phyloP scores from a whole-genome alignment of 2,113 vertebrate species.

The Phalacrocorax aristotelis region DNA sequence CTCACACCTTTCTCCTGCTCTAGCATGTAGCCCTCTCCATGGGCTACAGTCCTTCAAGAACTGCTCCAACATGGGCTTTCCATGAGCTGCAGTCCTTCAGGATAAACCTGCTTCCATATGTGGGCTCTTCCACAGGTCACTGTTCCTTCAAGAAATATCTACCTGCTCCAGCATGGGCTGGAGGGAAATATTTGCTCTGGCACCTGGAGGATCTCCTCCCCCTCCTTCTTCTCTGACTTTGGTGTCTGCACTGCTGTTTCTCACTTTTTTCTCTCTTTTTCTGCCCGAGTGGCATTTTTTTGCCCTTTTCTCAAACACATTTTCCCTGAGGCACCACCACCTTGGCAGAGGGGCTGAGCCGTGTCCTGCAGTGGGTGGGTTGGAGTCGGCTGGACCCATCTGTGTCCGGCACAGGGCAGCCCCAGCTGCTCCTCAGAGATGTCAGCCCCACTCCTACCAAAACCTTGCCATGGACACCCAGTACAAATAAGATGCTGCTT shows the following conservation, averaged over 20 bases:
- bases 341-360: neutral
- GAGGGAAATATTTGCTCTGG: neutral
- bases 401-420: too few species aligned
- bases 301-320: neutral
- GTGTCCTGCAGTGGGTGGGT: fast-evolving
- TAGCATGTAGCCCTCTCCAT: neutral
- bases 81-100: neutral
- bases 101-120: neutral
- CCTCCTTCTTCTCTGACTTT: neutral
- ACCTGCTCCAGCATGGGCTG: neutral
- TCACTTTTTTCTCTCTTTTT: neutral
- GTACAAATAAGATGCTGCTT: neutral
- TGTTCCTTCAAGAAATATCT: neutral
- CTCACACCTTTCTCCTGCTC: neutral
- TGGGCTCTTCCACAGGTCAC: neutral
- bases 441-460: neutral
- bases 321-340: fast-evolving
- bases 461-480: neutral
- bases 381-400: too few species aligned
- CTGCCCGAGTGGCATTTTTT: neutral
- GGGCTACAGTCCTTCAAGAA: neutral
- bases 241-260: neutral
- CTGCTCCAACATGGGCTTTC: neutral
- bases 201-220: neutral
- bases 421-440: too few species aligned